Conservation (phyloP, 1,140 invertebrate genomes). For the Brachionus paranguensis region DNA sequence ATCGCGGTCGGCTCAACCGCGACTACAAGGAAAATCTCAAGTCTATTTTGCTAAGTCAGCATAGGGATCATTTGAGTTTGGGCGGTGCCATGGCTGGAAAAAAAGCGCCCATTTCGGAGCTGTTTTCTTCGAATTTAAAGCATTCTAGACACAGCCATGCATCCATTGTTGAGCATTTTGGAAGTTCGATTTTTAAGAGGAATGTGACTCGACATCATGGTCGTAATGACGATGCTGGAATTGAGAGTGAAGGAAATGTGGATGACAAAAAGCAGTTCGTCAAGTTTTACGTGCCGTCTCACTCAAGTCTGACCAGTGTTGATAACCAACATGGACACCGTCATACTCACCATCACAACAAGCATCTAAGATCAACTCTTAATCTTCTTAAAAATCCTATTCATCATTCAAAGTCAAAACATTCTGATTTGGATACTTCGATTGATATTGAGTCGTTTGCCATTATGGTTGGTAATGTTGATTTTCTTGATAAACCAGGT, state of each 20-base stretch:
- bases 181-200: background rate
- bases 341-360: slow-evolving; percentile 15
- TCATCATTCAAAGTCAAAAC: slow-evolving; percentile 26
- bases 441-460: background rate
- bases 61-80: slow-evolving; percentile 6
- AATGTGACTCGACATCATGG: background rate
- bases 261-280: slow-evolving; percentile 8
- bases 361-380: slow-evolving; percentile 1
- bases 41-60: slow-evolving; percentile 15
- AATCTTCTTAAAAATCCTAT: slow-evolving; percentile 15
- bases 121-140: slow-evolving; percentile 26
- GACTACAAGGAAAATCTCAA: background rate
- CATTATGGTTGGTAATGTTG: slow-evolving; percentile 26
- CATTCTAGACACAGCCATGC: background rate
- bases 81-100: slow-evolving; percentile 13
- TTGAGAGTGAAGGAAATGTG: background rate
- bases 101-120: slow-evolving; percentile 32
- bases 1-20: slow-evolving; percentile 18
- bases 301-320: background rate
- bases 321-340: background rate
- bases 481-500: background rate
- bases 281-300: background rate
- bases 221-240: background rate
- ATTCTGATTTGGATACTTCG: background rate
- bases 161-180: slow-evolving; percentile 7